Evolutionary conservation across 2,888 invertebrate genomes (phyloP), one percentile per base, ranked within the genome.

Genomic region (Synergus itoensis): DNA sequence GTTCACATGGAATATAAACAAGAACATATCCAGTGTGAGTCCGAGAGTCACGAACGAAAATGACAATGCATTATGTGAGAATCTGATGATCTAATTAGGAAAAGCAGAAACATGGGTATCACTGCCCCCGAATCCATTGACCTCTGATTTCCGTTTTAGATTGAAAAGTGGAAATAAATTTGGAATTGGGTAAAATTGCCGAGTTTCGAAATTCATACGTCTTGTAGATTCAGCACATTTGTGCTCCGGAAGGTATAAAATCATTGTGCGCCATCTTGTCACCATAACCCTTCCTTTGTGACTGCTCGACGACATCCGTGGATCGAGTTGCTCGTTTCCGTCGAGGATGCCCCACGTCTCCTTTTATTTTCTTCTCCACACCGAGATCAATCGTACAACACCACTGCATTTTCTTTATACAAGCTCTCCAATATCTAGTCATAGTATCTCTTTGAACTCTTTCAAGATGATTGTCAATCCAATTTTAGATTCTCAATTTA

Each of bases 271-370:
- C 53, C 77, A 69, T 79, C 79, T 77, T 79, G 83, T 83, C 80
- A 84, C 80, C 78, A 79, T 82, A 84, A 85, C 84, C 83, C 83
- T 80, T 81, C 78, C 83, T 82, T 82, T 81, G 84, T 84, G 84
- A 84, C 84, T 84, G 69, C 77, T 78, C 77, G 77, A 73, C 84
- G 82, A 86, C 85, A 85, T 86, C 85, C 85, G 84, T 60, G 79
- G 85, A 85, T 86, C 83, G 80, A 84, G 83, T 86, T 85, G 85
- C 86, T 77, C 80, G 82, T 82, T 85, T 84, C 83, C 84, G 81
- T 62, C 76, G 63, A 82, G 80, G 53, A 73, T 73, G 53, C 36
- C 73, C 36, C 73, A 73, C 73, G 48, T 53, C 48, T 73, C 53
- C 14, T 73, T 73, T 73, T 73, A 73, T 73, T 73, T 73, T 48